Conservation (phyloP, 2,888 invertebrate genomes). For the Himalopsyche kuldschensis region DNA sequence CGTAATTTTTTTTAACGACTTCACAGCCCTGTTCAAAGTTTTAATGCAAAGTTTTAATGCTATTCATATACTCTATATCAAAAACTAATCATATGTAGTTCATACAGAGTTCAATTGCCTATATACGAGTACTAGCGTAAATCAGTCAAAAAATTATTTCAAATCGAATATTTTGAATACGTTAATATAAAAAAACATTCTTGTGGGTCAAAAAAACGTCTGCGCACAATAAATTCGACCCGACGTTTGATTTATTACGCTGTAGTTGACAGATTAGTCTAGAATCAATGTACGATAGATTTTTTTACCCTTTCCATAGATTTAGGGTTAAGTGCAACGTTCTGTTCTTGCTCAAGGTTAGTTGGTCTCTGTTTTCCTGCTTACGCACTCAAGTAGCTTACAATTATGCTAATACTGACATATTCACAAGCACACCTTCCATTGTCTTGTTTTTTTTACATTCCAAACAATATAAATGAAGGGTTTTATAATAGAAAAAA, state of each 20-base stretch:
- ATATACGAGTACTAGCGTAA: too few relatives aligned
- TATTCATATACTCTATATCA: too few relatives aligned
- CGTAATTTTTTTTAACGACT: too few relatives aligned
- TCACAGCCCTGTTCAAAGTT: too few relatives aligned
- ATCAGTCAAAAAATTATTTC: neutral
- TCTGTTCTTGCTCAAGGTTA: slow-evolving; percentile 26
- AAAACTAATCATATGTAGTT: too few relatives aligned
- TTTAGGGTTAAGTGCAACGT: slow-evolving; percentile 31
- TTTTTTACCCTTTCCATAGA: neutral
- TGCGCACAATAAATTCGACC: neutral
- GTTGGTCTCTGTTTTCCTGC: slow-evolving; percentile 25
- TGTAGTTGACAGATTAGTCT: neutral
- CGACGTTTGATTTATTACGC: neutral
- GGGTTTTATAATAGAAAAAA: too few relatives aligned
- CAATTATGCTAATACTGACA: slow-evolving; percentile 18
- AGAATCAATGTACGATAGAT: neutral
- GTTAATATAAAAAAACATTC: neutral
- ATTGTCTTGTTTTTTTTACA: slow-evolving; percentile 12
- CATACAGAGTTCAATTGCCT: too few relatives aligned
- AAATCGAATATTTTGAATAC: too few relatives aligned
- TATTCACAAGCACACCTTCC: slow-evolving; percentile 21
- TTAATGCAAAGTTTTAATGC: too few relatives aligned
- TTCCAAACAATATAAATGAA: neutral
- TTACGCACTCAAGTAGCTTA: slow-evolving; percentile 1
- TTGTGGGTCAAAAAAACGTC: neutral